Conservation (phyloP, 1,140 invertebrate species). For the Cylas formicarius region DNA sequence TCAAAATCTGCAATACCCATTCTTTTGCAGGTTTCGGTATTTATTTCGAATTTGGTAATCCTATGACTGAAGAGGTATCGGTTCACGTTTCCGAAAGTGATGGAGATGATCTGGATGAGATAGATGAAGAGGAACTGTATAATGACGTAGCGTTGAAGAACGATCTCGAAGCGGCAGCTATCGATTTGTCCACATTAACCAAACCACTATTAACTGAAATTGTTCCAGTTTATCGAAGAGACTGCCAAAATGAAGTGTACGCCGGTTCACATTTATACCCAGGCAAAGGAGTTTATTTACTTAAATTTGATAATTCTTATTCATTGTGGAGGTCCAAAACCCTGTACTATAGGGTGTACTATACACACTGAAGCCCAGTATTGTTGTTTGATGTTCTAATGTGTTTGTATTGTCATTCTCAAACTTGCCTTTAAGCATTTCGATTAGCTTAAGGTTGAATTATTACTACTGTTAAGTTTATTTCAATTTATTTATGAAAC, state of each 20-base stretch:
- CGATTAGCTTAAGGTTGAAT: conserved; percentile 2
- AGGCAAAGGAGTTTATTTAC: conserved; percentile 91
- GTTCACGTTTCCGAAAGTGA: conserved; percentile 88
- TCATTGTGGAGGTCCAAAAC: conserved; percentile 99
- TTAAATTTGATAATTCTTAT: conserved; percentile 99
- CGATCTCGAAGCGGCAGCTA: conserved; percentile 36
- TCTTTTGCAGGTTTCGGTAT: conserved; percentile 79
- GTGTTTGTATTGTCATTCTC: too few relatives aligned
- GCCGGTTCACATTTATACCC: conserved; percentile 96
- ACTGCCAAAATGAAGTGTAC: conserved; percentile 95
- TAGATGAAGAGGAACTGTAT: conserved; percentile 63
- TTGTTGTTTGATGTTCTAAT: background rate
- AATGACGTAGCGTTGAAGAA: conserved; percentile 46
- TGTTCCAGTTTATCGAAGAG: conserved; percentile 89
- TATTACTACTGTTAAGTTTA: background rate
- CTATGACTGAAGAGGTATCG: conserved; percentile 73
- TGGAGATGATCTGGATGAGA: conserved; percentile 80
- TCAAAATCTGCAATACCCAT: conserved; percentile 2
- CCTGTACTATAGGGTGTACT: conserved; percentile 97
- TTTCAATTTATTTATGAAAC: too few relatives aligned
- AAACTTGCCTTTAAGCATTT: conserved; percentile 1
- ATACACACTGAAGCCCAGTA: conserved; percentile 59
- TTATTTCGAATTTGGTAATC: conserved; percentile 96
- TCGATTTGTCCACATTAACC: conserved; percentile 17
- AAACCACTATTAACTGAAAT: conserved; percentile 47